Evolutionary conservation across 1,140 invertebrate genomes (phyloP).

Genomic region (Chrysopa pallens): DNA sequence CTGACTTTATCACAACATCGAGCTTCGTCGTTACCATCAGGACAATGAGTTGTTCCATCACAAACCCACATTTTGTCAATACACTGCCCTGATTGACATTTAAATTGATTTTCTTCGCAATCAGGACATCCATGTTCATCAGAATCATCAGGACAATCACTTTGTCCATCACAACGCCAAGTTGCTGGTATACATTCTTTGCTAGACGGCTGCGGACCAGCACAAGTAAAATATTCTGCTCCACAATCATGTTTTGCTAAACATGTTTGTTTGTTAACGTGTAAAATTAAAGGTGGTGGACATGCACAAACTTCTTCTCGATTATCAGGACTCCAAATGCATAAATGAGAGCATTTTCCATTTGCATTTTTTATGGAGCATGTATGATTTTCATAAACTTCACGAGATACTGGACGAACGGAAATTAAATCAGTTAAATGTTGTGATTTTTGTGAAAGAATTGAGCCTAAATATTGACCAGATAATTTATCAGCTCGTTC

Average conservation of each 20-base stretch:
- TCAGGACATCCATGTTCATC: slow-evolving; percentile 58
- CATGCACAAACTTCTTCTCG: slow-evolving; percentile 46
- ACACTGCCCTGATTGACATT: slow-evolving; percentile 57
- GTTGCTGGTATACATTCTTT: slow-evolving; percentile 63
- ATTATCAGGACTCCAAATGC: slow-evolving; percentile 30
- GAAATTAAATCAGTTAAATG: not conserved
- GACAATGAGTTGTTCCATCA: slow-evolving; percentile 53
- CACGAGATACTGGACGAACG: not conserved
- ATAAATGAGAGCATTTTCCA: slow-evolving; percentile 48
- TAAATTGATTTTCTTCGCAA: slow-evolving; percentile 46
- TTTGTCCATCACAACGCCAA: slow-evolving; percentile 71
- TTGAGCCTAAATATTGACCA: not conserved
- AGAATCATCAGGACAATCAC: slow-evolving; percentile 66
- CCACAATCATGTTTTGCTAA: slow-evolving; percentile 53
- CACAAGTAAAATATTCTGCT: slow-evolving; percentile 60
- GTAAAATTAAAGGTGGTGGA: slow-evolving; percentile 51
- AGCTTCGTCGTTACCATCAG: slow-evolving; percentile 45
- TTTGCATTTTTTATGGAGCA: slow-evolving; percentile 19
- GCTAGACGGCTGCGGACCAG: slow-evolving; percentile 20
- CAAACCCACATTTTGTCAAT: slow-evolving; percentile 51
- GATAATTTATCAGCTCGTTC: not conserved
- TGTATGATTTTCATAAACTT: slow-evolving; percentile 18
- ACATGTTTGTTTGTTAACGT: slow-evolving; percentile 50
- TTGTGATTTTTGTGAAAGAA: not conserved
- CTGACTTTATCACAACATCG: slow-evolving; percentile 32